Conservation (phyloP, 2,113 vertebrate genomes). For the Todiramphus saurophagus region DNA sequence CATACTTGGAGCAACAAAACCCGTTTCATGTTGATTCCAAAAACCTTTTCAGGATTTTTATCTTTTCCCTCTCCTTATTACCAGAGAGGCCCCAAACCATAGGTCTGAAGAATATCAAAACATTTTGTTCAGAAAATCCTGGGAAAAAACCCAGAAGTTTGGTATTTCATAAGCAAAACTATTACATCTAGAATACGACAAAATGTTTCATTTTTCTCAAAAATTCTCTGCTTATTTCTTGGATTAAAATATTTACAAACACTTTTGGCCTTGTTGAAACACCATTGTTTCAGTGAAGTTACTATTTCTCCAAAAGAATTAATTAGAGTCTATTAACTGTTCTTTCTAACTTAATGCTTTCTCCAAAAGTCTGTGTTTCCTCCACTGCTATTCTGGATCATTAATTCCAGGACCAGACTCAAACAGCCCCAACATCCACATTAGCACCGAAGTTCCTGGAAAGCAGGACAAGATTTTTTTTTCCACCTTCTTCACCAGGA, state of each 20-base stretch:
- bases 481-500: not conserved
- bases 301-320: not conserved
- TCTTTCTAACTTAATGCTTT: not conserved
- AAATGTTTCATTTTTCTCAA: not conserved
- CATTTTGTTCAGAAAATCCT: not conserved
- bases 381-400: not conserved
- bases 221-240: not conserved
- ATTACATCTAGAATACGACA: not conserved
- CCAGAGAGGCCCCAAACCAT: not conserved
- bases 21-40: not conserved
- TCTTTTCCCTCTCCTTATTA: not conserved
- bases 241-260: not conserved
- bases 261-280: not conserved
- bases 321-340: not conserved
- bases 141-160: not conserved
- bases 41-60: not conserved
- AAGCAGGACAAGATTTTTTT: not conserved
- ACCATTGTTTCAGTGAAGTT: not conserved
- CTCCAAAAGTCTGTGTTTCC: not conserved
- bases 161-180: not conserved
- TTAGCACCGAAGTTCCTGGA: not conserved
- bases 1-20: not conserved
- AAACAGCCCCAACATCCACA: not conserved
- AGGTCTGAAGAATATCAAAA: not conserved
- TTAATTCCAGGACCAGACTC: not conserved